A percentile compares a stretch with the other conserved stretches of the same genome.
Evolutionary conservation across 2,888 invertebrate species (phyloP).

Genomic region (Sabellastarte sp.): DNA sequence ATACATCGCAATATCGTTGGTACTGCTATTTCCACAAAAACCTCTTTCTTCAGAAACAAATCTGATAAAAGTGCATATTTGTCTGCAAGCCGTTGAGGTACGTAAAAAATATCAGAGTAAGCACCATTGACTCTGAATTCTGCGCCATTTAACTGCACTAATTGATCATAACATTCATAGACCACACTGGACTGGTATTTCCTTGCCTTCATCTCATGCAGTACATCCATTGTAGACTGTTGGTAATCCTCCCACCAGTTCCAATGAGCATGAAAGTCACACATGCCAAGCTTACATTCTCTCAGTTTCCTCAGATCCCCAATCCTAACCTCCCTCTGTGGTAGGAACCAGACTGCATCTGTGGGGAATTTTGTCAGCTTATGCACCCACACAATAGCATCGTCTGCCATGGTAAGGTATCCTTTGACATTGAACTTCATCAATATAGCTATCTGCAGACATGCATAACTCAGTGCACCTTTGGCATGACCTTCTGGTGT

Average conservation of each 20-base stretch:
- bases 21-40: slow-evolving; percentile 32
- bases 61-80: slow-evolving; percentile 17
- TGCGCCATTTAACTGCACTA: slow-evolving; percentile 19
- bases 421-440: slow-evolving; percentile 21
- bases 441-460: slow-evolving; percentile 16
- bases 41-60: slow-evolving; percentile 20
- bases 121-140: slow-evolving; percentile 21
- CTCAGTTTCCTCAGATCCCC: slow-evolving; percentile 21
- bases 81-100: slow-evolving; percentile 20
- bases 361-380: slow-evolving; percentile 5
- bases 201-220: slow-evolving; percentile 9
- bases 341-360: slow-evolving; percentile 21
- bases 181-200: neutral
- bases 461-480: slow-evolving; percentile 29
- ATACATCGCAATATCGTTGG: slow-evolving; percentile 25
- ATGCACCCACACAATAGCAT: slow-evolving; percentile 19
- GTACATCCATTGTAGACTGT: slow-evolving; percentile 6
- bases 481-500: slow-evolving; percentile 17
- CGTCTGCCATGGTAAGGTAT: slow-evolving; percentile 26
- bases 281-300: slow-evolving; percentile 29
- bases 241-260: slow-evolving; percentile 29
- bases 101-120: slow-evolving; percentile 29
- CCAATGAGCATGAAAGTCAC: slow-evolving; percentile 25
- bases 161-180: slow-evolving; percentile 16
- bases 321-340: slow-evolving; percentile 16